Evolutionary conservation across 2,113 vertebrate genomes (phyloP).

Genomic region (Chaenocephalus aceratus): DNA sequence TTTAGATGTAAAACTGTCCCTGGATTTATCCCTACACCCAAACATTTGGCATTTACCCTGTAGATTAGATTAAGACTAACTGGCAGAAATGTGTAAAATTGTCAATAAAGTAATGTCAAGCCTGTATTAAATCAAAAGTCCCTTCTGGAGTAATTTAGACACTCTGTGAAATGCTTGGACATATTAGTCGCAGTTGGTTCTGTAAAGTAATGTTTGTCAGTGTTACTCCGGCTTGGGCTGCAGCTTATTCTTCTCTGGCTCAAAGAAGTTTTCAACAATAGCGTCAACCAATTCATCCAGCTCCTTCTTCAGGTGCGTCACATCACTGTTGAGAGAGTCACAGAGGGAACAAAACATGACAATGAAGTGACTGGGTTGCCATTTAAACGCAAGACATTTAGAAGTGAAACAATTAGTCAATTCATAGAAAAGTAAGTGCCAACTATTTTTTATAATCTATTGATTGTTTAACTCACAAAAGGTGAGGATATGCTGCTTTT

Average conservation of each 20-base stretch:
- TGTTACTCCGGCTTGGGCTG: slow-evolving; percentile 88
- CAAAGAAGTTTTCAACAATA: slow-evolving; percentile 93
- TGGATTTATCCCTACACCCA: background rate
- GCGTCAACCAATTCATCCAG: slow-evolving; percentile 89
- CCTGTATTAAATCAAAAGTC: slow-evolving; percentile 7
- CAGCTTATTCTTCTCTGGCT: slow-evolving; percentile 93
- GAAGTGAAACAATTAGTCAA: background rate
- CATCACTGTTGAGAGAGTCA: slow-evolving; percentile 82
- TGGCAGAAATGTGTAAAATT: background rate
- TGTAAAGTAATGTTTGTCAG: background rate
- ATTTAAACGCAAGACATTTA: background rate
- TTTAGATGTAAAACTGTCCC: background rate
- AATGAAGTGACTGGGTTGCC: background rate
- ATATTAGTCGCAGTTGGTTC: background rate
- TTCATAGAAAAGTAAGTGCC: background rate
- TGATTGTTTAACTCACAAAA: background rate
- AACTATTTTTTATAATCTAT: background rate
- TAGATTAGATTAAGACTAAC: background rate
- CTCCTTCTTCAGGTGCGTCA: slow-evolving; percentile 89
- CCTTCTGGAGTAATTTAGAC: slow-evolving; percentile 49
- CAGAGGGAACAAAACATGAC: background rate
- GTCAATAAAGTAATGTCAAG: background rate
- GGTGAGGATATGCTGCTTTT: background rate
- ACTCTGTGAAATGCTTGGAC: slow-evolving; percentile 11
- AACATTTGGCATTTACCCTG: background rate